Conservation (phyloP, 2,797 vertebrate genomes). For the Malacoraja senta region DNA sequence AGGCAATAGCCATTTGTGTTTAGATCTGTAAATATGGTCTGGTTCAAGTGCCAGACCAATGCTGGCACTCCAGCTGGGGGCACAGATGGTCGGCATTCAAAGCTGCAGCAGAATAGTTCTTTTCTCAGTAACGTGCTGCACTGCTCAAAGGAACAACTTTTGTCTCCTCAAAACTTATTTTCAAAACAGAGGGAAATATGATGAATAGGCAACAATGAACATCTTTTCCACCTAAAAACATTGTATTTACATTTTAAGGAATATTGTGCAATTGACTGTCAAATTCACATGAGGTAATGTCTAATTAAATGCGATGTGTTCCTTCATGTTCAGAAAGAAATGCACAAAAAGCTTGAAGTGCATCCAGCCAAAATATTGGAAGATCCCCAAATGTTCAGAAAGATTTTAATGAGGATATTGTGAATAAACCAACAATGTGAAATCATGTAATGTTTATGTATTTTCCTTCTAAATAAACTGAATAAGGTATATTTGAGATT, state of each 20-base stretch:
- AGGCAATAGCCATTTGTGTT: constrained; percentile 99
- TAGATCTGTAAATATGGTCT: constrained; percentile 99
- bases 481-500: neutral
- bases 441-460: neutral
- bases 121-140: constrained; percentile 64
- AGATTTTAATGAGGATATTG: neutral
- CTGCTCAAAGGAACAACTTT: constrained; percentile 73
- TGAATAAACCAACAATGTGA: neutral
- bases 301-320: neutral
- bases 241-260: neutral
- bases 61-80: constrained; percentile 98
- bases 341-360: neutral
- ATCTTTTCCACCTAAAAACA: neutral
- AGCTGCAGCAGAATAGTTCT: constrained; percentile 73
- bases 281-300: neutral
- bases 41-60: constrained; percentile 99
- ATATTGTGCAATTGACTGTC: neutral
- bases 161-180: constrained; percentile 24
- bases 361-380: neutral
- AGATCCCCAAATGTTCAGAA: neutral
- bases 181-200: constrained; percentile 2
- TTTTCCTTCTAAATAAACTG: neutral
- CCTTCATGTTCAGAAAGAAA: neutral
- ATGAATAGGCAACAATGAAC: neutral
- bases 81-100: constrained; percentile 99